Percentiles rank a stretch among this genome's conserved stretches.
phyloP scores from a whole-genome alignment of 2,113 vertebrate species.

The Engraulis encrasicolus region DNA sequence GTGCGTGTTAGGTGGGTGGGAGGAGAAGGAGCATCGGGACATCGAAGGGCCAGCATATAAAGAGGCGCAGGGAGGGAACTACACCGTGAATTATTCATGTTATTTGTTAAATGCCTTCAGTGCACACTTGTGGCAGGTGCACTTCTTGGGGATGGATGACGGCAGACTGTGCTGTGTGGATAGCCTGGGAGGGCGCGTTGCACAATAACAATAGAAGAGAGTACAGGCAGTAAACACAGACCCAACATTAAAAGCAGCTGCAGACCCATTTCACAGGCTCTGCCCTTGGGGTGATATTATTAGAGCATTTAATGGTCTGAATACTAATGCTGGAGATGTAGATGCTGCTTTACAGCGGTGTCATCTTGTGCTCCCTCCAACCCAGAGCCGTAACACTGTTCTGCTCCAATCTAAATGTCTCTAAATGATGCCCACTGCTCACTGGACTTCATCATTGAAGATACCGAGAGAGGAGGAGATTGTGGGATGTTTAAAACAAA shows the following conservation, averaged over 20 bases:
- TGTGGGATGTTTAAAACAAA: background rate
- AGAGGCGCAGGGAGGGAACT: background rate
- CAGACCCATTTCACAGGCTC: background rate
- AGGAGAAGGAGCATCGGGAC: constrained; percentile 2
- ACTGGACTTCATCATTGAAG: background rate
- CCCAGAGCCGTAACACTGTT: too few relatives aligned
- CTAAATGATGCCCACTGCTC: background rate
- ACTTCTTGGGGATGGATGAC: background rate
- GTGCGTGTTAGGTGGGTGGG: background rate
- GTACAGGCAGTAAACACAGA: background rate
- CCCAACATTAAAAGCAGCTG: background rate
- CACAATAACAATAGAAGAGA: background rate
- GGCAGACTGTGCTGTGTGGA: background rate
- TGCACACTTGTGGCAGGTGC: background rate
- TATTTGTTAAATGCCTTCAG: background rate
- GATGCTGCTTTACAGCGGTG: background rate
- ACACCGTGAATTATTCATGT: constrained; percentile 13
- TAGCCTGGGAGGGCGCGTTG: background rate
- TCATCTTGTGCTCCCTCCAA: background rate
- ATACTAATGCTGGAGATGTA: background rate
- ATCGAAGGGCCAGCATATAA: too few relatives aligned
- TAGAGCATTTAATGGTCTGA: background rate
- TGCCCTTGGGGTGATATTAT: background rate
- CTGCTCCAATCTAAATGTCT: too few relatives aligned
- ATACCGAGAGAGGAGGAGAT: background rate